Conservation (phyloP, 2,113 vertebrate genomes). For the Catagonus wagneri region DNA sequence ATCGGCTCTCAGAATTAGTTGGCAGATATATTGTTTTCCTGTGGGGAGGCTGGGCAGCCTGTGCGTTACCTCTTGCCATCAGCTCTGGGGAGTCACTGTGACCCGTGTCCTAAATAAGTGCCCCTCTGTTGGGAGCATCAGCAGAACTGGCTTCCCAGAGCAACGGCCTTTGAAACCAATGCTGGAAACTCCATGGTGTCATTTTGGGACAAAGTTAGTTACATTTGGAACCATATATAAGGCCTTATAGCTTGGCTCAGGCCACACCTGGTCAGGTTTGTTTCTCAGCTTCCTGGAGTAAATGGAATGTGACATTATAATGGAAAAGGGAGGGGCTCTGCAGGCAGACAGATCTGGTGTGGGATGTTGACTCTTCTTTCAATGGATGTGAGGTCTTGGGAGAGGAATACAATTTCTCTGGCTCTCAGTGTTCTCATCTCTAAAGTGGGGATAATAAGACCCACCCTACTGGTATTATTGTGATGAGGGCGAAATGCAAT, state of each 20-base stretch:
- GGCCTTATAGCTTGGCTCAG: not conserved
- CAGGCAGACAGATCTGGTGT: not conserved
- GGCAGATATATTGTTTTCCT: conserved; percentile 17
- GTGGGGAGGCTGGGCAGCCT: not conserved
- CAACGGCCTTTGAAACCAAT: not conserved
- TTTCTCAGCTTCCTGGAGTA: conserved; percentile 31
- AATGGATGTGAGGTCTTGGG: not conserved
- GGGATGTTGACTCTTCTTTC: not conserved
- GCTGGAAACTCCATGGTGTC: not conserved
- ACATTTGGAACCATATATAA: not conserved
- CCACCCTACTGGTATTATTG: not conserved
- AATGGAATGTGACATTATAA: not conserved
- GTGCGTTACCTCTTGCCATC: not conserved
- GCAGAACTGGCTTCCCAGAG: not conserved
- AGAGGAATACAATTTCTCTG: not conserved
- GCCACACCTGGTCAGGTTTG: not conserved
- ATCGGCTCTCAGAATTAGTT: conserved; percentile 10
- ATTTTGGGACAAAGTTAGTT: not conserved
- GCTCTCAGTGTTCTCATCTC: not conserved
- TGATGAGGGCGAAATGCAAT: not conserved
- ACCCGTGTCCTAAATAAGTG: conserved; percentile 1
- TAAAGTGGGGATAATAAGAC: conserved; percentile 13
- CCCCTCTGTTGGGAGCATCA: not conserved
- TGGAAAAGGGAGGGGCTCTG: not conserved
- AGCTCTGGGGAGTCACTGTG: not conserved